phyloP scores from a whole-genome alignment of 2,113 vertebrate species.

The Dromaius novaehollandiae region DNA sequence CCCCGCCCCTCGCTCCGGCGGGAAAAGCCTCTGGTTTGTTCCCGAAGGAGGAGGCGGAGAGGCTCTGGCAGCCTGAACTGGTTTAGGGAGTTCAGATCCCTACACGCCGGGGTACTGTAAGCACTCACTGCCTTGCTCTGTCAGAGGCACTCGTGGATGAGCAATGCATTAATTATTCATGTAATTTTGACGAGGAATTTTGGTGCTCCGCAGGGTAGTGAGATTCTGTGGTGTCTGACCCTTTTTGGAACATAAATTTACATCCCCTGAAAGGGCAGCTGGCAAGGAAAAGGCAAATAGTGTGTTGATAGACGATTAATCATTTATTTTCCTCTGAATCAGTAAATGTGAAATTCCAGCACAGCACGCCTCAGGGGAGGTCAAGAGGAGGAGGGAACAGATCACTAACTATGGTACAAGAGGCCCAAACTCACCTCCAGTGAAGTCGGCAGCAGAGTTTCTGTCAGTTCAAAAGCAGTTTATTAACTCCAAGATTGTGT shows the following conservation, averaged over 20 bases:
- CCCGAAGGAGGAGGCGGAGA: not conserved
- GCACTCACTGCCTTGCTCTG: rapidly evolving
- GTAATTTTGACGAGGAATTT: not conserved
- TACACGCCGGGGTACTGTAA: rapidly evolving
- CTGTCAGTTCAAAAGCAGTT: not conserved
- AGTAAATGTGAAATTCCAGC: not conserved
- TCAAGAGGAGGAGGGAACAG: not conserved
- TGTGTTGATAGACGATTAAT: not conserved
- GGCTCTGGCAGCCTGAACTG: rapidly evolving
- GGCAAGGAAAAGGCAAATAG: not conserved
- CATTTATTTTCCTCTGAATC: not conserved
- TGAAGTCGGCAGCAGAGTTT: not conserved
- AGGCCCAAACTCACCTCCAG: not conserved
- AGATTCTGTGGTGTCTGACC: rapidly evolving
- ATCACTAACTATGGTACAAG: rapidly evolving
- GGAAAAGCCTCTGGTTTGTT: not conserved
- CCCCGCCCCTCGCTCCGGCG: not conserved
- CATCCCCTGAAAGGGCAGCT: not conserved
- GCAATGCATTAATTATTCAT: rapidly evolving
- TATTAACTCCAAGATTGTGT: rapidly evolving
- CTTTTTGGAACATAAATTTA: not conserved
- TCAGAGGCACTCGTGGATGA: not conserved
- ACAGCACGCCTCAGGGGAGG: not conserved
- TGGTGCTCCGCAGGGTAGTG: not conserved
- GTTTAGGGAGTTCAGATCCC: rapidly evolving